Conservation (phyloP, 2,113 vertebrate genomes). For the Rhadina sibilatrix region DNA sequence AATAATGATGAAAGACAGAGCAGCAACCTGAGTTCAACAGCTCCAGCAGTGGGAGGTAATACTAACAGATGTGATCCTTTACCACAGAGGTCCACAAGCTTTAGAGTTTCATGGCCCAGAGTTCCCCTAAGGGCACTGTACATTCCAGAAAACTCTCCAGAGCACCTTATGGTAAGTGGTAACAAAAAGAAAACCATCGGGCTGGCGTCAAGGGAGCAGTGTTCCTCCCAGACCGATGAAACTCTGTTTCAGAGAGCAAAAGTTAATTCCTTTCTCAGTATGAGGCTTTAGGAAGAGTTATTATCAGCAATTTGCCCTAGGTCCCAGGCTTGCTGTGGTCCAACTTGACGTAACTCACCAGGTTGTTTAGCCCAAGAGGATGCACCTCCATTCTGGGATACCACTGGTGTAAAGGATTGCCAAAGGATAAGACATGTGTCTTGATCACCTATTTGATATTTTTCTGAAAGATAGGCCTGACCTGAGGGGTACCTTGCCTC, state of each 20-base stretch:
- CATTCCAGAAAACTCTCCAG: not conserved
- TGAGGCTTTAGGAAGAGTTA: not conserved
- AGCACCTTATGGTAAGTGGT: not conserved
- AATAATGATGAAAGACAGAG: not conserved
- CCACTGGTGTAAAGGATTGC: not conserved
- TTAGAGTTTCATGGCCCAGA: conserved; percentile 30
- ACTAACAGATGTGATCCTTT: conserved; percentile 1
- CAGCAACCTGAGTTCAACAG: not conserved
- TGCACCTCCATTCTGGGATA: not conserved
- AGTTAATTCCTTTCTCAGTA: not conserved
- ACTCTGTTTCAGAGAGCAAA: not conserved
- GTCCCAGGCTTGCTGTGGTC: not conserved
- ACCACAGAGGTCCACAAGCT: not conserved
- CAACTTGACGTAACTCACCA: not conserved
- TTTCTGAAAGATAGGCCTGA: not conserved
- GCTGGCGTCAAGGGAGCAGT: not conserved
- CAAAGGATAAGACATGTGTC: not conserved
- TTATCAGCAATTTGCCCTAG: not conserved
- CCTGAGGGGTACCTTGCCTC: not conserved
- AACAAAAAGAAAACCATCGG: not conserved
- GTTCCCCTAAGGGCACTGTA: not conserved
- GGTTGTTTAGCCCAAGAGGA: not conserved
- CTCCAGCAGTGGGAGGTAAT: not conserved
- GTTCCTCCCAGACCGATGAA: not conserved
- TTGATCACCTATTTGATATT: not conserved